A percentile compares a stretch with the other conserved stretches of the same genome.
Evolutionary conservation across 2,113 vertebrate genomes (phyloP).

Genomic region (Sturnira hondurensis): DNA sequence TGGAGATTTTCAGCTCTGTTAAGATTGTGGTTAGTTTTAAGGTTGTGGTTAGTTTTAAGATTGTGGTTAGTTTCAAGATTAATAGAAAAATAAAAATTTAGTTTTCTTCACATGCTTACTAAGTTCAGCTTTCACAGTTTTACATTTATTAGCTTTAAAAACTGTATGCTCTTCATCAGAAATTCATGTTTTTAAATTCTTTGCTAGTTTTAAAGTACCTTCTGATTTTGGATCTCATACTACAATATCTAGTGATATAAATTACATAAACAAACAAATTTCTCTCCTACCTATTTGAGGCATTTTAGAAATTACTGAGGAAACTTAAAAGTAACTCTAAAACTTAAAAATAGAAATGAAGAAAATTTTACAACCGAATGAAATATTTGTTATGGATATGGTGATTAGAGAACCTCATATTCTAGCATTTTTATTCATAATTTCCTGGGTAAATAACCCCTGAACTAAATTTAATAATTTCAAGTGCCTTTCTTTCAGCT

Average conservation of each 20-base stretch:
- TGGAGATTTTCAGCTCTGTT: neutral
- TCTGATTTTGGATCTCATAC: neutral
- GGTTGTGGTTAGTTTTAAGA: too few species aligned
- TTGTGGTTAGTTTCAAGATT: neutral
- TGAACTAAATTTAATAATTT: slow-evolving; percentile 26
- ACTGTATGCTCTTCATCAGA: neutral
- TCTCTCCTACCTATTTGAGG: neutral
- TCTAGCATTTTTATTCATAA: neutral
- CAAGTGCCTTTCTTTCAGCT: neutral
- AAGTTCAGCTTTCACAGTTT: neutral
- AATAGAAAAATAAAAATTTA: neutral
- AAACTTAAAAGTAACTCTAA: neutral
- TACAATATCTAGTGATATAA: neutral
- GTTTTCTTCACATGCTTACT: neutral
- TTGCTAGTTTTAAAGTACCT: slow-evolving; percentile 10
- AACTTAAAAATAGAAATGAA: neutral
- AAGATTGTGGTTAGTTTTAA: neutral
- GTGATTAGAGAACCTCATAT: neutral
- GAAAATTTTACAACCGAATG: neutral
- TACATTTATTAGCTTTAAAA: neutral
- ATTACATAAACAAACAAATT: neutral
- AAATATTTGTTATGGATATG: neutral
- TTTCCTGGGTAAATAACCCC: slow-evolving; percentile 13
- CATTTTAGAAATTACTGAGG: slow-evolving; percentile 18
- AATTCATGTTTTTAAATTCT: neutral